These are phyloP conservation scores for Buphagus erythrorhynchus DNA, from an alignment of 2,797 vertebrate genomes.

Conservation along the genomic window DNA sequence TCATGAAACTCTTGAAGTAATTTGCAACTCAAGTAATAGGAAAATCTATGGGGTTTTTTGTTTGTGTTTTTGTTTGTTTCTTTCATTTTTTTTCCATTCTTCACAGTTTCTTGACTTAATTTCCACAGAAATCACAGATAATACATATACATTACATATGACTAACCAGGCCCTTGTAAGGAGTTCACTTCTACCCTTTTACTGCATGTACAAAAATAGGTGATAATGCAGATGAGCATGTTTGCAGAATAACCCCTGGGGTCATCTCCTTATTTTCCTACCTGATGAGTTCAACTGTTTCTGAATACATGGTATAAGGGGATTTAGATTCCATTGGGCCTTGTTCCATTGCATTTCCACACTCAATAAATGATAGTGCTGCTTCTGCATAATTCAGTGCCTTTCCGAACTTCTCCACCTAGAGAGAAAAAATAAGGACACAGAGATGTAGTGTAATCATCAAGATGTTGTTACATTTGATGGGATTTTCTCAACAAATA, in stretches of 20 bases:
- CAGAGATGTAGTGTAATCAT: conserved; percentile 12
- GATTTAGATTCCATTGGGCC: conserved; percentile 97
- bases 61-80: background rate
- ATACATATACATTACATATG: background rate
- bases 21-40: background rate
- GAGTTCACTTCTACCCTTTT: background rate
- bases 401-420: conserved; percentile 98
- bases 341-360: conserved; percentile 98
- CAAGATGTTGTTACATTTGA: background rate
- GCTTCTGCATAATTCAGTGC: conserved; percentile 96
- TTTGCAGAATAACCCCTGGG: background rate
- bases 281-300: conserved; percentile 98
- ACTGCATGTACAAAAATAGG: background rate
- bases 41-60: background rate
- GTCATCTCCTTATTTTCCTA: conserved; percentile 51
- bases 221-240: background rate
- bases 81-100: background rate
- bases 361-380: conserved; percentile 97
- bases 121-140: background rate
- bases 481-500: background rate
- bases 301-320: conserved; percentile 96
- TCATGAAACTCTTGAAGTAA: background rate
- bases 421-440: conserved; percentile 51
- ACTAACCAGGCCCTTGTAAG: background rate
- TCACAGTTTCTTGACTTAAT: background rate